A percentile compares a stretch with the other conserved stretches of the same genome.
Evolutionary conservation across 2,797 vertebrate genomes (phyloP).

Genomic region (Micromesistius poutassou): DNA sequence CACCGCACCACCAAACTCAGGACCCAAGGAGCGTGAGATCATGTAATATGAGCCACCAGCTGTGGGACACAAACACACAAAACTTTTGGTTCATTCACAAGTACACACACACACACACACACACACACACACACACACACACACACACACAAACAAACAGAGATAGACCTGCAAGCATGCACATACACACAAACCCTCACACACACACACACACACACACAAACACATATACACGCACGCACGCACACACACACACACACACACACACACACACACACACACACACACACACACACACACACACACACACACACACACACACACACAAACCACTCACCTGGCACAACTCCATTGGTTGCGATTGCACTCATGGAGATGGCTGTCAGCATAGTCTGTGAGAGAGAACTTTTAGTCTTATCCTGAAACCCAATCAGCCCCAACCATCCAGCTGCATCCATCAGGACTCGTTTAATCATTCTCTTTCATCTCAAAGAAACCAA

Average conservation of each 20-base stretch:
- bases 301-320: too few species aligned
- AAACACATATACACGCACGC: background rate
- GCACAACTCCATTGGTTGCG: constrained; percentile 96
- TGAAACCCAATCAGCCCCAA: background rate
- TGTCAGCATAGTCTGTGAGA: constrained; percentile 93
- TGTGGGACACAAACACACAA: constrained; percentile 64
- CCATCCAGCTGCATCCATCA: background rate
- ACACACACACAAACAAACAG: constrained; percentile 25
- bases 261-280: background rate
- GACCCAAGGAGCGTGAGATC: constrained; percentile 97
- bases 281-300: background rate
- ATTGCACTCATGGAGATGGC: constrained; percentile 99
- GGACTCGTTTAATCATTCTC: background rate
- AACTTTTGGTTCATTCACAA: background rate
- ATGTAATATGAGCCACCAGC: constrained; percentile 99
- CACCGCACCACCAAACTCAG: constrained; percentile 95
- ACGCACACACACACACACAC: background rate
- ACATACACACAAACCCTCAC: background rate
- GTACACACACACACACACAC: constrained; percentile 39
- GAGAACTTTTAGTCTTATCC: constrained; percentile 15
- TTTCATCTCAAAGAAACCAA: background rate
- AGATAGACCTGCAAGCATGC: constrained; percentile 21
- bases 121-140: constrained; percentile 22
- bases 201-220: background rate
- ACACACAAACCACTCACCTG: constrained; percentile 74